Evolutionary conservation across 2,888 invertebrate species (phyloP), one percentile per base, ranked within the genome.

Genomic region (Drosophila ochracea): DNA sequence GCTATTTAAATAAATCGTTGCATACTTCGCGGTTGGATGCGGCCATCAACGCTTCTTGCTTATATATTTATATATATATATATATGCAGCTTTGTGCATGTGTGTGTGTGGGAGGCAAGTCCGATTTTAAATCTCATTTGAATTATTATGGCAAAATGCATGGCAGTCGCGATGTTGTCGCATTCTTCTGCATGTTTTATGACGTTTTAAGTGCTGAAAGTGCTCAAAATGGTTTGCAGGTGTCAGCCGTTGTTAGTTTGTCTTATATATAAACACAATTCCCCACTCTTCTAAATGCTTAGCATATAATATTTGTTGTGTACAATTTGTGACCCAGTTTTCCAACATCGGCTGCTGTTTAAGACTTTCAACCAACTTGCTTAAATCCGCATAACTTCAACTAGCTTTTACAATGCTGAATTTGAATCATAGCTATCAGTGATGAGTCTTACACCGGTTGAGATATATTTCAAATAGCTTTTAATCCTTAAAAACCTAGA

Each of bases 71-170:
- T 62, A 39, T 31, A 47, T 63, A 41, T 30, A 13, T 7, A 9
- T 19, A 39, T 39, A 19, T 39, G 4, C 21, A 47, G 4, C 4
- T 25, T 21, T 33, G 4, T 55, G 33, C 53, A 57, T n/a, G 6
- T 54, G 16, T 63, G 55, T 33, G 55, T 25, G 21, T 65, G 37
- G 31, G 52, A 58, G 43, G 43, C 41, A 63, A 67, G 57, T 57
- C 63, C 68, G 81, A 83, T 83, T 87, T 91, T 91, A 91, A 91
- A 91, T 91, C 91, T 91, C 91, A 86, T 91, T 91, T 91, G 91
- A 91, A 91, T 91, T 91, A 91, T 91, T 91, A 82, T 89, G 81
- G 82, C 86, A 83, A 82, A 89, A 80, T 84, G 84, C 84, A 80
- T 81, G 89, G 83, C 85, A 90, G 81, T 71, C 70, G 80, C 73